A percentile compares a stretch with the other conserved stretches of the same genome.
Conservation (phyloP, 2,113 vertebrate species). For the Semnornis frantzii region DNA sequence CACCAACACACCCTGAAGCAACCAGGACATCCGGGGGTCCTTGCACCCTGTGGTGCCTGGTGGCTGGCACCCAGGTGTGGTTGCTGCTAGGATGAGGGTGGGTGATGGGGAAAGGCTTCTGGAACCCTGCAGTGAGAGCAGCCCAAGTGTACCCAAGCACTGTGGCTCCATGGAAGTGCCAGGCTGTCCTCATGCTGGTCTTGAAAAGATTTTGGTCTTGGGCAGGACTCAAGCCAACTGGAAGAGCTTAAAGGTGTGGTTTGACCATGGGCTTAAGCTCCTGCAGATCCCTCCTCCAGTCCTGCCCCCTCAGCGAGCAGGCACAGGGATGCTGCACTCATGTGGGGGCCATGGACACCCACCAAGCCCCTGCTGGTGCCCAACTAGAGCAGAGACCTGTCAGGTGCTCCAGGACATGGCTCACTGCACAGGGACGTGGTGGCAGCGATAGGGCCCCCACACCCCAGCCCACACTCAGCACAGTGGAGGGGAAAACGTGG, state of each 20-base stretch:
- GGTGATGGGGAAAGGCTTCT: neutral
- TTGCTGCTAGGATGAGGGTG: neutral
- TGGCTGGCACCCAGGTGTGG: neutral
- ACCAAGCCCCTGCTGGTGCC: neutral
- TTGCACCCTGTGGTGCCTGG: accelerated
- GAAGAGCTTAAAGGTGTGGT: slow-evolving; percentile 18
- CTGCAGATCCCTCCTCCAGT: neutral
- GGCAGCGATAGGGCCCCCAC: neutral
- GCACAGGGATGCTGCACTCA: accelerated
- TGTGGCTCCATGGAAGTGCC: accelerated
- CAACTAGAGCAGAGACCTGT: accelerated
- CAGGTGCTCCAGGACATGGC: neutral
- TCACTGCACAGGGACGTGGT: accelerated
- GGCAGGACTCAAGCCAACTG: neutral
- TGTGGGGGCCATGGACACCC: accelerated
- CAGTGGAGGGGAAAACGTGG: accelerated
- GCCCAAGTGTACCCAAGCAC: accelerated
- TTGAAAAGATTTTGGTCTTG: neutral
- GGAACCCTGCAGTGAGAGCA: accelerated
- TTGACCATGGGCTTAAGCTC: neutral
- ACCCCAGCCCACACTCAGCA: accelerated
- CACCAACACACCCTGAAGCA: neutral
- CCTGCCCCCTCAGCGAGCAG: neutral
- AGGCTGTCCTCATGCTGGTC: neutral
- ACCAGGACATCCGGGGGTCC: accelerated